Percentiles rank a stretch among this genome's conserved stretches.
These are phyloP conservation scores for Triplophysa dalaica DNA, from an alignment of 2,113 vertebrate genomes.

Conservation along the genomic window DNA sequence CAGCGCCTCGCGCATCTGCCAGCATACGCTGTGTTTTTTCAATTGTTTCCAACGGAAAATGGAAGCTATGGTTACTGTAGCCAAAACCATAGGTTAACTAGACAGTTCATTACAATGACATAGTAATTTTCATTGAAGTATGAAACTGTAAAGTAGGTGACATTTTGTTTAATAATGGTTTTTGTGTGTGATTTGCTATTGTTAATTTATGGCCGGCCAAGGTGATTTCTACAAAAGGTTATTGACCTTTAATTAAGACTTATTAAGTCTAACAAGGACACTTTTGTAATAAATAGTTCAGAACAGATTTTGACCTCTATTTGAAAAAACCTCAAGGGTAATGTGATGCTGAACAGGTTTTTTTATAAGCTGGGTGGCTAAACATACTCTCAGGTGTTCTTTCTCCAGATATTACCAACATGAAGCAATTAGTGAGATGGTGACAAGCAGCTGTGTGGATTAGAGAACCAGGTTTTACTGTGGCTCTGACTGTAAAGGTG, in stretches of 20 bases:
- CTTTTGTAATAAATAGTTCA: constrained; percentile 5
- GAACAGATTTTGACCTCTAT: constrained; percentile 30
- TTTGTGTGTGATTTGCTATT: neutral
- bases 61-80: too few relatives aligned
- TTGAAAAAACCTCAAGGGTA: constrained; percentile 15
- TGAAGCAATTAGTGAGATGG: constrained; percentile 5
- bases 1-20: too few relatives aligned
- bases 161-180: neutral
- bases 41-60: too few relatives aligned
- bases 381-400: neutral
- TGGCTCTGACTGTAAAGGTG: neutral
- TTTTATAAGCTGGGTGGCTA: neutral
- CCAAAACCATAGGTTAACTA: too few relatives aligned
- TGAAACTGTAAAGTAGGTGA: too few relatives aligned
- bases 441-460: neutral
- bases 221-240: neutral
- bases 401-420: constrained; percentile 13
- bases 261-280: constrained; percentile 32
- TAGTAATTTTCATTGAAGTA: too few relatives aligned
- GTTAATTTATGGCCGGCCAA: neutral
- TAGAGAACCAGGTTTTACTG: neutral
- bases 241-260: constrained; percentile 33
- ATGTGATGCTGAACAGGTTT: constrained; percentile 19
- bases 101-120: too few relatives aligned
- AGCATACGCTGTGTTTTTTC: too few relatives aligned